Conservation (phyloP, 2,888 invertebrate species). For the Acronicta leporina region DNA sequence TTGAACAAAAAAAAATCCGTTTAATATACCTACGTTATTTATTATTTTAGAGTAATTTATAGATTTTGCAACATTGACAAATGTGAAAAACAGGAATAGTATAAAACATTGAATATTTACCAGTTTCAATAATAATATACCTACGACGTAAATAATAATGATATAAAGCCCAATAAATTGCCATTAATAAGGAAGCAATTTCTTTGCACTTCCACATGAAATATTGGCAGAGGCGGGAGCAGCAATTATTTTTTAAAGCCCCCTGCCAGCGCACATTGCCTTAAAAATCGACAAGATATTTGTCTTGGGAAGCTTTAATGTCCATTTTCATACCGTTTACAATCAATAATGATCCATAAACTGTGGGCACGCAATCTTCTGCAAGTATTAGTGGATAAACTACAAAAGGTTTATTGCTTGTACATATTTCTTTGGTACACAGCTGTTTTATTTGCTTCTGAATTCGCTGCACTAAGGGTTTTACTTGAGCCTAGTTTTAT, state of each 20-base stretch:
- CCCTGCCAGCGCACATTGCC: constrained; percentile 62
- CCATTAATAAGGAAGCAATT: constrained; percentile 62
- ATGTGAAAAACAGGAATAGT: constrained; percentile 34
- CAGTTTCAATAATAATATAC: constrained; percentile 28
- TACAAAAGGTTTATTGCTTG: constrained; percentile 40
- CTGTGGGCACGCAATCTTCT: constrained; percentile 52
- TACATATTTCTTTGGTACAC: constrained; percentile 8
- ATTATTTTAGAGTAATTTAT: constrained; percentile 24
- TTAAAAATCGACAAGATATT: constrained; percentile 70
- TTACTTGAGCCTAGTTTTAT: neutral
- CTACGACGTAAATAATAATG: constrained; percentile 51
- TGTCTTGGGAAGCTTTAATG: constrained; percentile 73
- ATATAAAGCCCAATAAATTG: constrained; percentile 63
- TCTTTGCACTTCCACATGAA: constrained; percentile 56
- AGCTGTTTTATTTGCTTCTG: neutral
- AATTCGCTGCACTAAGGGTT: neutral
- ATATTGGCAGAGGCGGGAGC: constrained; percentile 54
- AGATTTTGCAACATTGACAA: constrained; percentile 31
- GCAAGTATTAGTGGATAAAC: constrained; percentile 47
- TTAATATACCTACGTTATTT: constrained; percentile 1
- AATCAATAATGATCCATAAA: constrained; percentile 71
- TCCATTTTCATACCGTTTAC: constrained; percentile 72
- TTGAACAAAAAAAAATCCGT: constrained; percentile 16
- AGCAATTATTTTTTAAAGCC: constrained; percentile 72
- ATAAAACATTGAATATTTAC: constrained; percentile 32